Base-by-base conservation (phyloP, 2,888 invertebrate species). In the Antheraea assamensis region DNA sequence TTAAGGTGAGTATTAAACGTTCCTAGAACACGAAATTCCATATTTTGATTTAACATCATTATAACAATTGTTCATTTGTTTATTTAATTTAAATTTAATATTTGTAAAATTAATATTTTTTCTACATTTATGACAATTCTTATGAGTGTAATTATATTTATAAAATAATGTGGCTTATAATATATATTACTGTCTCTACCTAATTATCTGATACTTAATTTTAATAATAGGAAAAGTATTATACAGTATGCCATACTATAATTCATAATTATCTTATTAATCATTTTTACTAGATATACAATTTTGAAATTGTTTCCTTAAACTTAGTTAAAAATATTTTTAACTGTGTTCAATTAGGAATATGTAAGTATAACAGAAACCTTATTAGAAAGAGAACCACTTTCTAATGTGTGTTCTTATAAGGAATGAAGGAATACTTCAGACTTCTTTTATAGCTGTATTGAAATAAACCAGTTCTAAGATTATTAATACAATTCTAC, bases 381-480 rank as follows among this genome's bases (percentile, higher is more conserved):
- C 61, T 66, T 30, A 71, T 71, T 71, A 71, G 71, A 71, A 52
- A 71, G 49, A 42, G 31, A 66, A 71, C 75, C 70, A 83, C 86
- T 88, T 88, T 88, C 88, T 84, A 88, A 83, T 81, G 76, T 78
- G 80, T 79, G 73, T 76, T 72, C 85, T 75, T 82, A 82, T 85
- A 83, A 81, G 85, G 88, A 83, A 87, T 76, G 73, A 55, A n/a
- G n/a, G n/a, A n/a, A 58, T 42, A 73, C 73, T 58, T 42, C 47
- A 61, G 24, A 27, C 61, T 21, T 66, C 24, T 72, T 31, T 72
- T 66, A 52, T 68, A 52, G n/a, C 27, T 1, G 15, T 70, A 55
- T 55, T 35, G 10, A 35, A n/a, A 68, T n/a, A 35, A 68, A 68
- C 66, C 35, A n/a, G 35, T 35, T 35, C n/a, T 35, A n/a, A 7